Percentiles rank a stretch among this genome's conserved stretches.
These are phyloP conservation scores for Sinocyclocheilus maitianheensis DNA, from an alignment of 2,113 vertebrate species.

Conservation along the genomic window DNA sequence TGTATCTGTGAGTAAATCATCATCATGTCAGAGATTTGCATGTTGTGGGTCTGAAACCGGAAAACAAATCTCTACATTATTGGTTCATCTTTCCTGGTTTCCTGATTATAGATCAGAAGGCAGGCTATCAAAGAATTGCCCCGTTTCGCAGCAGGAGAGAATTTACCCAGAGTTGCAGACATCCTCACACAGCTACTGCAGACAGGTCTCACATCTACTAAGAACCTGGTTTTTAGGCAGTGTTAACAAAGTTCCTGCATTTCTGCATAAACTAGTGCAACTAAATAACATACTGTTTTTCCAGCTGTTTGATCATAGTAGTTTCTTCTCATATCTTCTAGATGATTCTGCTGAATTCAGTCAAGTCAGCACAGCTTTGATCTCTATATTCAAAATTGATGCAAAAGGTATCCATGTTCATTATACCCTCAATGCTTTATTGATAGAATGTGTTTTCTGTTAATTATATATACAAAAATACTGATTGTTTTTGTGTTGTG, in stretches of 20 bases:
- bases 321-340: constrained; percentile 57
- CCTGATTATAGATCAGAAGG: constrained; percentile 83
- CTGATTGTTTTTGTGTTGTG: neutral
- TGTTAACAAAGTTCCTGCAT: neutral
- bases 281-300: neutral
- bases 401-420: constrained; percentile 82
- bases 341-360: constrained; percentile 98
- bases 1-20: constrained; percentile 85
- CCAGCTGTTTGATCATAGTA: neutral
- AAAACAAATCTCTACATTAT: neutral
- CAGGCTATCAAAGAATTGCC: constrained; percentile 98
- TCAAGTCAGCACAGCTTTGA: constrained; percentile 89
- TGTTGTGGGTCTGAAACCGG: neutral
- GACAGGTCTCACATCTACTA: constrained; percentile 74
- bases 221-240: neutral
- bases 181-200: constrained; percentile 96
- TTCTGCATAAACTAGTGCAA: neutral
- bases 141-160: constrained; percentile 94
- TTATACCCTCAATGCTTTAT: neutral
- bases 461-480: neutral
- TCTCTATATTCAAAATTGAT: constrained; percentile 98
- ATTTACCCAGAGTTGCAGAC: constrained; percentile 93
- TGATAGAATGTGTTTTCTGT: neutral
- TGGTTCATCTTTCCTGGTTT: neutral
- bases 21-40: neutral